Evolutionary conservation across 1,140 invertebrate species (phyloP).

Genomic region (Telenomus remus): DNA sequence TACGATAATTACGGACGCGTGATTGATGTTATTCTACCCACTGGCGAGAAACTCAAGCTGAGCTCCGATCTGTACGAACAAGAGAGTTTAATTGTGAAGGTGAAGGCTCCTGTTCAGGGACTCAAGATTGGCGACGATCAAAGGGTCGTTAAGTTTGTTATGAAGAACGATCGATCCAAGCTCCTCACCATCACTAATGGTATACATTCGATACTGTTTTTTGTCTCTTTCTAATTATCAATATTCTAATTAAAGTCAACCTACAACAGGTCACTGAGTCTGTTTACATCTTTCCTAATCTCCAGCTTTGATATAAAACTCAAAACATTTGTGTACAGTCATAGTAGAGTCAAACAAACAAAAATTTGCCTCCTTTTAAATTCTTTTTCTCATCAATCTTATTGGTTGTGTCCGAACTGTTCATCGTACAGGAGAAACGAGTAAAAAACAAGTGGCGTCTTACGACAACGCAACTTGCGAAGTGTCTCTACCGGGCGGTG

Average conservation of each 20-base stretch:
- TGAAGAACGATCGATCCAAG: slow-evolving; percentile 78
- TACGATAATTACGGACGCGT: slow-evolving; percentile 92
- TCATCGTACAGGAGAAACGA: slow-evolving; percentile 79
- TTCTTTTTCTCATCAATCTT: too few relatives aligned
- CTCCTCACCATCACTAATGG: slow-evolving; percentile 77
- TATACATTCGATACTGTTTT: slow-evolving; percentile 49
- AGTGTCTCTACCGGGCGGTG: slow-evolving; percentile 81
- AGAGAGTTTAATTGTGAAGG: slow-evolving; percentile 84
- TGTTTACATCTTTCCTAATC: too few relatives aligned
- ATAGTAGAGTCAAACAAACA: too few relatives aligned
- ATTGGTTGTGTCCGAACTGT: too few relatives aligned
- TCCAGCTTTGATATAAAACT: too few relatives aligned
- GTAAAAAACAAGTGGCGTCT: slow-evolving; percentile 81
- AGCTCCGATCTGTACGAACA: slow-evolving; percentile 83
- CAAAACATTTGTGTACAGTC: too few relatives aligned
- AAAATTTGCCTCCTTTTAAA: too few relatives aligned
- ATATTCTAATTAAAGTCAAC: too few relatives aligned
- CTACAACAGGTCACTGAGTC: too few relatives aligned
- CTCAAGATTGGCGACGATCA: slow-evolving; percentile 70
- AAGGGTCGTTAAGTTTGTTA: slow-evolving; percentile 70
- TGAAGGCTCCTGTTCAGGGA: slow-evolving; percentile 74
- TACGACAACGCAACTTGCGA: slow-evolving; percentile 86
- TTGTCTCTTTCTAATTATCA: background rate
- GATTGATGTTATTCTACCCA: slow-evolving; percentile 89
- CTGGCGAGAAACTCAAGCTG: slow-evolving; percentile 90